phyloP scores from a whole-genome alignment of 2,888 invertebrate species.

The Thalpophila matura region DNA sequence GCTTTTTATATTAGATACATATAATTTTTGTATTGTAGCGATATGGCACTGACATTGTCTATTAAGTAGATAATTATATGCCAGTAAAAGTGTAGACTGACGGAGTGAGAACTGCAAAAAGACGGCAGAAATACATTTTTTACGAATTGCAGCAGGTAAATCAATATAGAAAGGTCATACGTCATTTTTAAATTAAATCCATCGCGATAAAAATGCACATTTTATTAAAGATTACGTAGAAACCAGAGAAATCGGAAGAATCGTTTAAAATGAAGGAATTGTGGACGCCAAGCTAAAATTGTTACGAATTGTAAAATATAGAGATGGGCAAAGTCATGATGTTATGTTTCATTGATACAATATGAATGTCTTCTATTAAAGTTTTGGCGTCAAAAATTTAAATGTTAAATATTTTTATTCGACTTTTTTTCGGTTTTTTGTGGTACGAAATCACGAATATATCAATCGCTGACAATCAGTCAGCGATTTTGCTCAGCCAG shows the following conservation, averaged over 20 bases:
- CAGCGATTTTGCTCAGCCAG: conserved; percentile 17
- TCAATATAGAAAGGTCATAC: not conserved
- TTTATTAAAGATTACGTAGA: not conserved
- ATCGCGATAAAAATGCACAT: not conserved
- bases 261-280: not conserved
- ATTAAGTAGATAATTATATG: not conserved
- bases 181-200: not conserved
- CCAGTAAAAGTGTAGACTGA: not conserved
- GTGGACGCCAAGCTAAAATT: too few relatives aligned
- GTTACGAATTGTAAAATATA: too few relatives aligned
- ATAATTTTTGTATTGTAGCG: conserved; percentile 1
- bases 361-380: too few relatives aligned
- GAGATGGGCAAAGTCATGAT: too few relatives aligned
- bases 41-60: conserved; percentile 7
- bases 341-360: too few relatives aligned
- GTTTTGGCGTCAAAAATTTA: too few relatives aligned
- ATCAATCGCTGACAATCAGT: not conserved
- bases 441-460: not conserved
- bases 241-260: not conserved
- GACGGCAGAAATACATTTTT: not conserved
- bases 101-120: not conserved
- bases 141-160: not conserved
- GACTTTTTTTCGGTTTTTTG: not conserved
- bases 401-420: too few relatives aligned
- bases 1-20: not conserved